Percentiles rank a stretch among this genome's conserved stretches.
phyloP scores from a whole-genome alignment of 1,140 invertebrate genomes.

The Cherax destructor region DNA sequence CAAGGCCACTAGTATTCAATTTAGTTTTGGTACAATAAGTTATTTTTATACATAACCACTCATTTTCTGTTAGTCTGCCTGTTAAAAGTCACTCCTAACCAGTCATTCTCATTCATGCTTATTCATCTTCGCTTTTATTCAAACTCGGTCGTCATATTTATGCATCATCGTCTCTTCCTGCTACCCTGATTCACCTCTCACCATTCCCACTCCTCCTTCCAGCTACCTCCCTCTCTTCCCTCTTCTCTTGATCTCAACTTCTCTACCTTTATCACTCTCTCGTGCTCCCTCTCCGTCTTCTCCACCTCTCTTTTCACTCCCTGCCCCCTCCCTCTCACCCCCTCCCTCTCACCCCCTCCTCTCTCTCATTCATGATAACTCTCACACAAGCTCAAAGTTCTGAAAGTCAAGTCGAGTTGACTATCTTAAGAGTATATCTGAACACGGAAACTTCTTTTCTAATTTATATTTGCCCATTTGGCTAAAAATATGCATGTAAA shows the following conservation, averaged over 20 bases:
- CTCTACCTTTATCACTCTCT: neutral
- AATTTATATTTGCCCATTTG: too few relatives aligned
- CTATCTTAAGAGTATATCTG: too few relatives aligned
- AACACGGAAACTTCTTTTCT: too few relatives aligned
- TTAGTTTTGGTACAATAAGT: too few relatives aligned
- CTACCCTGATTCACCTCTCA: too few relatives aligned
- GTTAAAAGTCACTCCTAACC: neutral
- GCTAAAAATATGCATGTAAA: too few relatives aligned
- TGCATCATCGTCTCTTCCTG: too few relatives aligned
- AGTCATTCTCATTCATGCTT: neutral
- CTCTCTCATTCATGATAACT: neutral
- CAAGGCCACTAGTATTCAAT: neutral
- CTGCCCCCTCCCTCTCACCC: neutral
- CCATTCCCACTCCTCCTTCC: neutral
- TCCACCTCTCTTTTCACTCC: neutral
- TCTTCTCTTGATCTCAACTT: too few relatives aligned
- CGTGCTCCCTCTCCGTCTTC: neutral
- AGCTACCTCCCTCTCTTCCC: neutral
- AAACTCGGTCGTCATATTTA: too few relatives aligned
- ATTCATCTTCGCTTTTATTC: too few relatives aligned
- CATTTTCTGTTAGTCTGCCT: neutral
- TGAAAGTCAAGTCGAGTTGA: neutral
- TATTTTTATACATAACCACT: neutral
- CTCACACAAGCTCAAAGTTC: neutral
- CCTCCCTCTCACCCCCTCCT: neutral